Conservation (phyloP, 2,113 vertebrate species). For the Chauna torquata region DNA sequence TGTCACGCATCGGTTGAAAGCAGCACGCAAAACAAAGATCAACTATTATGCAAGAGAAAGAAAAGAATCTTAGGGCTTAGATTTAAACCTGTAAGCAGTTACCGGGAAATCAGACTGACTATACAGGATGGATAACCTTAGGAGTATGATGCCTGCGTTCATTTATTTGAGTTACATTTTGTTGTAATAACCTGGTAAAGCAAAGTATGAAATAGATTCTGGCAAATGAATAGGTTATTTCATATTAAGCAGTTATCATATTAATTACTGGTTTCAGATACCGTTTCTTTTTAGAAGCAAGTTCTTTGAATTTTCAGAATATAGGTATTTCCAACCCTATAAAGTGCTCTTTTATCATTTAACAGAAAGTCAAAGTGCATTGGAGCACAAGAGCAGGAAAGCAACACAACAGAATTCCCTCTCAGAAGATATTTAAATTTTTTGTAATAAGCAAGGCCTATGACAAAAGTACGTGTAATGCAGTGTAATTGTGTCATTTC, state of each 20-base stretch:
- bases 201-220: neutral
- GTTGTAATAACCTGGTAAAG: neutral
- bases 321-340: neutral
- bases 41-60: neutral
- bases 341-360: neutral
- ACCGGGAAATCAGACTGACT: neutral
- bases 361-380: neutral
- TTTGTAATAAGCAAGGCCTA: conserved; percentile 5
- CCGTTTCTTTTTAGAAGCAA: neutral
- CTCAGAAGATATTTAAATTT: conserved; percentile 24
- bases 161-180: neutral
- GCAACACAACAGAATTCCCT: neutral
- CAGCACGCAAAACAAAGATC: accelerated
- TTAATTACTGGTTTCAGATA: no score
- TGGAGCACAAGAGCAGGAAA: neutral
- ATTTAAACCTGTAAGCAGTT: neutral
- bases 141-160: neutral
- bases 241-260: no score
- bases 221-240: neutral
- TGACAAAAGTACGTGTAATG: conserved; percentile 36
- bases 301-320: neutral
- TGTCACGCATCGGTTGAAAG: neutral
- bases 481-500: conserved; percentile 51
- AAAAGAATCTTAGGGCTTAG: neutral
- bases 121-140: neutral